Evolutionary conservation across 2,888 invertebrate species (phyloP).

Genomic region (Biston stratarius): DNA sequence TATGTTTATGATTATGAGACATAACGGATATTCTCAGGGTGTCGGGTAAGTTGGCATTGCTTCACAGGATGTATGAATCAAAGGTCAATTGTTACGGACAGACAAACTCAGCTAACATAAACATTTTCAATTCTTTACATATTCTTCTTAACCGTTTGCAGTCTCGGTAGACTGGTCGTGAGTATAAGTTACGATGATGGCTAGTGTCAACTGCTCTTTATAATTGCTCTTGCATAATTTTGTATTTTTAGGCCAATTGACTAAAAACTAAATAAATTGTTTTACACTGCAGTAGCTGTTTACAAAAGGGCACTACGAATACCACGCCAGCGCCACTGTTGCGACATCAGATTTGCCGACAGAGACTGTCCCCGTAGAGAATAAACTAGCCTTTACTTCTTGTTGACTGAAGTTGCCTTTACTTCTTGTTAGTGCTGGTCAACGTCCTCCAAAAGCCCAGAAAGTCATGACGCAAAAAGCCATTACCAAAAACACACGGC

Average conservation of each 20-base stretch:
- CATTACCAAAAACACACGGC: slow-evolving; percentile 39
- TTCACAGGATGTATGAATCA: slow-evolving; percentile 20
- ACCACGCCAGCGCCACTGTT: neutral
- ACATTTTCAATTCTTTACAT: neutral
- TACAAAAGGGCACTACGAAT: too few species aligned
- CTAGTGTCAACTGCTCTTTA: too few species aligned
- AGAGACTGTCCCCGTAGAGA: too few species aligned
- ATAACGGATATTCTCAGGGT: slow-evolving; percentile 5
- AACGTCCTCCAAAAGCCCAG: slow-evolving; percentile 17
- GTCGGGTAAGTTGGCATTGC: neutral
- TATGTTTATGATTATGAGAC: slow-evolving; percentile 10
- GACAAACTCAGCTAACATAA: neutral
- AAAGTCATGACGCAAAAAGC: slow-evolving; percentile 38
- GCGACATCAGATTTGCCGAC: neutral
- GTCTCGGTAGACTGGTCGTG: too few species aligned
- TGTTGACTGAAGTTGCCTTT: neutral
- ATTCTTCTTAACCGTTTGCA: too few species aligned
- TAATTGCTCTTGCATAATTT: too few species aligned
- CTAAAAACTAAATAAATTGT: too few species aligned
- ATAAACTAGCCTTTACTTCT: too few species aligned
- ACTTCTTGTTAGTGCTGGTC: slow-evolving; percentile 13
- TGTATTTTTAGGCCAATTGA: too few species aligned
- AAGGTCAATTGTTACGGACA: slow-evolving; percentile 12
- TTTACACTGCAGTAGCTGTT: too few species aligned
- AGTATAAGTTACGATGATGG: too few species aligned